phyloP scores from a whole-genome alignment of 2,888 invertebrate genomes.

The Trichacis sp. region DNA sequence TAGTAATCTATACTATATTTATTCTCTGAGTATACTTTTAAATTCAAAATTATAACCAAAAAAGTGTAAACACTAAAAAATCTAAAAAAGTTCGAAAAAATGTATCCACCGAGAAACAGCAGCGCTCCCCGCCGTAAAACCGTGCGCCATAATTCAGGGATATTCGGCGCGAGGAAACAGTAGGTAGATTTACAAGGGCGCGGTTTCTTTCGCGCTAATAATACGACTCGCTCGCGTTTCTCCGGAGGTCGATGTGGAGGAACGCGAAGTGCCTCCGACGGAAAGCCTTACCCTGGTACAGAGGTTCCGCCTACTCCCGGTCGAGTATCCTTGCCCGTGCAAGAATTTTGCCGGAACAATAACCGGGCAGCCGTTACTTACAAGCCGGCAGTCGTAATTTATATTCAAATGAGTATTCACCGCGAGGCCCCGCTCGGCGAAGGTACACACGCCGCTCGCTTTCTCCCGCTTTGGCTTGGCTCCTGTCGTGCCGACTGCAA shows the following conservation, averaged over 20 bases:
- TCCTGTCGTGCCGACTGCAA: constrained; percentile 23
- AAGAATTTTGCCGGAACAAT: constrained; percentile 52
- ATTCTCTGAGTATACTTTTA: too few relatives aligned
- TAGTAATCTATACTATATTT: too few relatives aligned
- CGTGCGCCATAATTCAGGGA: neutral
- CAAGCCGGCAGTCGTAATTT: constrained; percentile 54
- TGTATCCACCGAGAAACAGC: too few relatives aligned
- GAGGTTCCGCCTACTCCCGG: constrained; percentile 34
- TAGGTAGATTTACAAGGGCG: constrained; percentile 24
- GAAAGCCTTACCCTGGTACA: constrained; percentile 16
- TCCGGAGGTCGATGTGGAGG: constrained; percentile 19
- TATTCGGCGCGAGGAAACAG: neutral
- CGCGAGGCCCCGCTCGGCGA: constrained; percentile 43
- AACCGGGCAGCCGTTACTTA: constrained; percentile 54
- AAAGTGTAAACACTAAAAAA: constrained; percentile 27
- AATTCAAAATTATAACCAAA: too few relatives aligned
- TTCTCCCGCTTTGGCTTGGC: constrained; percentile 24
- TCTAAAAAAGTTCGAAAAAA: constrained; percentile 18
- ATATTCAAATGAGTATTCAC: constrained; percentile 58
- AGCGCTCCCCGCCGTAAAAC: neutral
- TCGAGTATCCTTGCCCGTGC: constrained; percentile 45
- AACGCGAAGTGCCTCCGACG: constrained; percentile 21
- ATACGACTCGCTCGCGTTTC: constrained; percentile 15
- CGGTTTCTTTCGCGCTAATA: constrained; percentile 27
- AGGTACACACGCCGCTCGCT: constrained; percentile 30